These are phyloP conservation scores for Solenopsis fugax DNA, from an alignment of 1,140 invertebrate species.

Conservation along the genomic window DNA sequence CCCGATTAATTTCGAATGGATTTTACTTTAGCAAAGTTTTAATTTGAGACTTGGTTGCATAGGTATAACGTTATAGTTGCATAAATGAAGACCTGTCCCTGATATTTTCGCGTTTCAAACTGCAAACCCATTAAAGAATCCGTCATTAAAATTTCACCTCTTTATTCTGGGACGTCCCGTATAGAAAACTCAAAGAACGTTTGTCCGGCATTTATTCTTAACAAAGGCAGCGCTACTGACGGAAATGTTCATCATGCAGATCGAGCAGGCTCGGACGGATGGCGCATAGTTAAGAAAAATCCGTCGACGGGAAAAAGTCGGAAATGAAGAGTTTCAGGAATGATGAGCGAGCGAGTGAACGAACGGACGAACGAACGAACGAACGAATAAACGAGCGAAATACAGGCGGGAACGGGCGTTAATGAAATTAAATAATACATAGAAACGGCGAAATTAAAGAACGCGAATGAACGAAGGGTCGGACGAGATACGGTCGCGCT, in stretches of 20 bases:
- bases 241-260: constrained; percentile 44
- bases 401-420: constrained; percentile 6
- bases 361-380: not conserved
- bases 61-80: not conserved
- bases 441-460: constrained; percentile 46
- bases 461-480: constrained; percentile 10
- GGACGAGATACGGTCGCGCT: constrained; percentile 43
- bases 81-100: not conserved
- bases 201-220: constrained; percentile 54
- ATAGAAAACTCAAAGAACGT: constrained; percentile 50
- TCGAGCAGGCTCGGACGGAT: constrained; percentile 36
- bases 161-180: constrained; percentile 22
- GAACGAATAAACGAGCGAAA: constrained; percentile 8
- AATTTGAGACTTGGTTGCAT: not conserved
- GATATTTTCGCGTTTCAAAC: not conserved
- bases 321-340: constrained; percentile 62
- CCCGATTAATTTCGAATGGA: not conserved
- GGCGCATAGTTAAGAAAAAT: constrained; percentile 44
- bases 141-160: constrained; percentile 47
- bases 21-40: constrained; percentile 11
- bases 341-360: constrained; percentile 5
- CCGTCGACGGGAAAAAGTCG: constrained; percentile 39
- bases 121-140: constrained; percentile 29
- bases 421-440: constrained; percentile 60
- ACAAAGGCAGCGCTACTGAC: constrained; percentile 31